These are phyloP conservation scores for Gallinago solitaria DNA, from an alignment of 2,797 vertebrate genomes.

Conservation along the genomic window DNA sequence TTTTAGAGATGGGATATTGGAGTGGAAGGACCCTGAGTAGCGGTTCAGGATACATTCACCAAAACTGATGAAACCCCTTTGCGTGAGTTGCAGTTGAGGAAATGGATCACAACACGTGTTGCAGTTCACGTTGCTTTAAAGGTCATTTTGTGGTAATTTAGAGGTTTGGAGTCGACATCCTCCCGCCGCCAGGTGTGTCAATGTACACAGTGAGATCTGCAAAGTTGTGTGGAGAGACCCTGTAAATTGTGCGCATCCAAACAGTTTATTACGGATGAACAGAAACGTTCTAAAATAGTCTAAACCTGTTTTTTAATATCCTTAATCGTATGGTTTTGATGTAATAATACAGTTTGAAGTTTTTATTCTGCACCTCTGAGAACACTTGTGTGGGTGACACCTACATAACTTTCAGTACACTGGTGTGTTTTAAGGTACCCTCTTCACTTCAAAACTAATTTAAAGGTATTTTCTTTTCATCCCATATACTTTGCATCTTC, in stretches of 20 bases:
- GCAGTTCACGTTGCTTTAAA: not conserved
- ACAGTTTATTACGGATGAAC: not conserved
- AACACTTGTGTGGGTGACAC: not conserved
- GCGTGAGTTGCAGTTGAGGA: not conserved
- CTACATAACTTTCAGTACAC: not conserved
- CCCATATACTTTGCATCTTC: not conserved
- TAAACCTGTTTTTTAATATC: not conserved
- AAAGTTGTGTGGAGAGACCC: not conserved
- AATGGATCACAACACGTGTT: not conserved
- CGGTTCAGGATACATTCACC: not conserved
- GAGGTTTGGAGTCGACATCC: not conserved
- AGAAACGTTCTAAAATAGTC: not conserved
- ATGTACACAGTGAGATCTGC: not conserved
- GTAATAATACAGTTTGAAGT: not conserved
- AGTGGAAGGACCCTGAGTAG: not conserved
- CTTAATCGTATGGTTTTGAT: not conserved
- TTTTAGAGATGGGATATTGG: not conserved
- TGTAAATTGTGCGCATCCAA: rapidly evolving
- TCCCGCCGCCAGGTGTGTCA: not conserved
- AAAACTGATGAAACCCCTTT: not conserved
- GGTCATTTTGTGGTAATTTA: not conserved
- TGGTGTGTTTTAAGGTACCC: not conserved
- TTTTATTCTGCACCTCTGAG: not conserved
- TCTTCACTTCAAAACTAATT: not conserved
- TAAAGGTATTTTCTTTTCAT: not conserved